These are phyloP conservation scores for Ahaetulla prasina DNA, from an alignment of 2,113 vertebrate species.

Conservation along the genomic window DNA sequence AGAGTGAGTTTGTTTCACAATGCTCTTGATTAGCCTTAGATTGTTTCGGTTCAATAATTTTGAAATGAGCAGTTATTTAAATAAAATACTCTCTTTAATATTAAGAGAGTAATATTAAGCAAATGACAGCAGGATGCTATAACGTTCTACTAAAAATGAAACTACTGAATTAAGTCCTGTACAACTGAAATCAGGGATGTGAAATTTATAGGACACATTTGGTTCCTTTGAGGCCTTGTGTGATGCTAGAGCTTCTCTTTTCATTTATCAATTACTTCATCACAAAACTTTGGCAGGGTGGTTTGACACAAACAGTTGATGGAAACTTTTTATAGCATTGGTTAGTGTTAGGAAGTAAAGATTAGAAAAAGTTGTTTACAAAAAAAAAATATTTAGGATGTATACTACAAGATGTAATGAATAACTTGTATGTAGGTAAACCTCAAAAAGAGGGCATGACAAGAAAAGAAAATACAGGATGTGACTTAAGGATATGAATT, in stretches of 20 bases:
- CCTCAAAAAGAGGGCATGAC: background rate
- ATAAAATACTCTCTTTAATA: background rate
- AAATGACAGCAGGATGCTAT: background rate
- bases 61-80: background rate
- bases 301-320: background rate
- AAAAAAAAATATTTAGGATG: background rate
- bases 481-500: background rate
- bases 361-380: background rate
- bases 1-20: background rate
- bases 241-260: background rate
- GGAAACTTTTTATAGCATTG: background rate
- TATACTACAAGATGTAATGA: background rate
- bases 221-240: background rate
- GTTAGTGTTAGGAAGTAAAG: background rate
- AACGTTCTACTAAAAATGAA: background rate
- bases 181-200: background rate
- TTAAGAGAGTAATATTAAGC: background rate
- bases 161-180: background rate
- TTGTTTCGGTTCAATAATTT: background rate
- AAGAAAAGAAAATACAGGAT: background rate
- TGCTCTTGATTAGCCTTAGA: slow-evolving; percentile 5
- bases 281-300: background rate
- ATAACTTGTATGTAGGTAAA: background rate
- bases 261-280: background rate
- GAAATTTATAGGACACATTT: background rate